Base-by-base conservation (phyloP, 2,113 vertebrate genomes). In the Mystacornis crossleyi region DNA sequence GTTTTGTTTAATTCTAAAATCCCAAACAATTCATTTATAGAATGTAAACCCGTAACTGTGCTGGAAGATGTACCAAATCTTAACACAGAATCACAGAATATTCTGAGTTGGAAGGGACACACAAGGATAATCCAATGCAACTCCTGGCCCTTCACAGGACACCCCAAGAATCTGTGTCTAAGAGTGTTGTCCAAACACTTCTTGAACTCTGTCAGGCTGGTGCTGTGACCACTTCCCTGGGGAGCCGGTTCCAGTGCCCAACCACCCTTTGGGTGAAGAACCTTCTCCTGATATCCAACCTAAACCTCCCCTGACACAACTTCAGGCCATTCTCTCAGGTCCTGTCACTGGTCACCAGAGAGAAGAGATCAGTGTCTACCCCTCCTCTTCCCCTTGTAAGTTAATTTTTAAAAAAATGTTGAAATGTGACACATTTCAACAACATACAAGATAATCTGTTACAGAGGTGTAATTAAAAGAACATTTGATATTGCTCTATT, bases 131-230 rank as follows among this genome's bases (percentile, higher is more conserved):
- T 28, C 28, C 36, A 50, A 42, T 43, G 18, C 14, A 43, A 7
- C 26, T 38, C 28, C 43, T 58, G 25, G 5, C 12, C 12, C 34
- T 65, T 21, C 26, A 18, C 8, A 36, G 42, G 11, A 10, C 8
- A 23, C 21, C 8, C 7, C 15, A 66, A 58, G 15, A 58, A 51
- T 33, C 33, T 48, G 14, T 43, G 20, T 13, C 51, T 43, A 11
- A 28, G 26, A 20, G 6, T 2, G 0, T 43, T 43, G 21, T 66
- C 15, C 51, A 66, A 43, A 58, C 6, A 9, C 12, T 45, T 34
- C 4, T 3, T 66, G 28, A 43, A 11, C 5, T 38, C 18, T 33
- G 3, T 28, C 36, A 20, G 0, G 2, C 12, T 58, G 18, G 21
- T 66, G 15, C 28, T 51, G 21, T 50, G 12, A 36, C 7, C 10